Base-by-base conservation (phyloP, 2,888 invertebrate genomes). In the Cheilosia soror region DNA sequence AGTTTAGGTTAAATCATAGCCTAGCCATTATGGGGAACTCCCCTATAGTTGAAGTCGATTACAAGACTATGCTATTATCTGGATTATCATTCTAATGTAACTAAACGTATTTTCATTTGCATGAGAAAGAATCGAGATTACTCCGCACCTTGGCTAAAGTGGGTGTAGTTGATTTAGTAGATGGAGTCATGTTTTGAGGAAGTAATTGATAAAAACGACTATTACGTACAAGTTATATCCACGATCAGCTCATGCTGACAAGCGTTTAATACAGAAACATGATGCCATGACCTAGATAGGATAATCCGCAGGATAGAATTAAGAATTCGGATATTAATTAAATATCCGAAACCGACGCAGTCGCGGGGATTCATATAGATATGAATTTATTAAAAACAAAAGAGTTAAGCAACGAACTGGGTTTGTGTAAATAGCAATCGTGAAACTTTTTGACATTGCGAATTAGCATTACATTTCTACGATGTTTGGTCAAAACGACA, bases 201-300 rank as follows among this genome's bases (percentile, higher is more conserved):
- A 77, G 77, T 60, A 62, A 69, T 77, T 69, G 55, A 77, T 77
- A 69, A 55, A 55, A 77, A 69, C 69, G 68, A 37, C 53, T 1
- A 29, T 29, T 33, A n/a, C 15, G 68, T 60, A 55, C 15, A 55
- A 49, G 40, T 51, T 13, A 20, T 37, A 57, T 53, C 20, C 27
- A 57, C 33, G 31, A 31, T 51, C 11, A 15, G 37, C 37, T 9
- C 37, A 37, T 11, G 62, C 4, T n/a, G 20, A 13, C 13, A 20
- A 29, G 5, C 2, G n/a, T 20, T 20, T 20, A 4, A 5, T 5
- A 15, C 7, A 20, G 20, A 33, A 60, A 42, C 27, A 42, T 42
- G 27, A 60, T n/a, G 42, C 27, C 27, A 42, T 42, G 27, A 60
- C 44, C 44, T 15, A 6, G 15, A 44, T 15, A n/a, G 15, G 44